Conservation (phyloP, 2,888 invertebrate species). For the Trichopoda pennipes region DNA sequence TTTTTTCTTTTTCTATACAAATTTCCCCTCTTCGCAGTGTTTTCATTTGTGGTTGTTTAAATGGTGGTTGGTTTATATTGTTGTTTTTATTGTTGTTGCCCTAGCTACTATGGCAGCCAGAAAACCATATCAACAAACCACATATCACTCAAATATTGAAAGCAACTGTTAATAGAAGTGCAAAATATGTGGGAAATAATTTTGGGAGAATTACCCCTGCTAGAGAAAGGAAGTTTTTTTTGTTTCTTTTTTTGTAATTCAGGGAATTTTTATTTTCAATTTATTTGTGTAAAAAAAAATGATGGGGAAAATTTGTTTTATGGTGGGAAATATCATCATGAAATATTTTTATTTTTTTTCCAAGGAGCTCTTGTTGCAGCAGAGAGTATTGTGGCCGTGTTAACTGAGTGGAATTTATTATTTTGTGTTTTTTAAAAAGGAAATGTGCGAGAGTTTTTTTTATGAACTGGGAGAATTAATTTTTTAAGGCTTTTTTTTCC, state of each 20-base stretch:
- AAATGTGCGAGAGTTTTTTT: conserved; percentile 33
- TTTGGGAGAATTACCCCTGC: conserved; percentile 56
- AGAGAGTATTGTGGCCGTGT: conserved; percentile 19
- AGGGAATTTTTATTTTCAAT: conserved; percentile 44
- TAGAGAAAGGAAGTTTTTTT: conserved; percentile 6
- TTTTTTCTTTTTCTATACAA: conserved; percentile 29
- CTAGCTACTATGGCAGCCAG: conserved; percentile 70
- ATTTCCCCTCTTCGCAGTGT: conserved; percentile 58
- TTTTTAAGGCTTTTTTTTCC: conserved; percentile 28
- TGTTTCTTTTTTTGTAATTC: background rate
- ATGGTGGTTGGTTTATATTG: conserved; percentile 69
- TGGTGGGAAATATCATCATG: conserved; percentile 13
- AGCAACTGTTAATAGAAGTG: conserved; percentile 37
- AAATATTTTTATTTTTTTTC: conserved; percentile 16
- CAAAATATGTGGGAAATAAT: conserved; percentile 28
- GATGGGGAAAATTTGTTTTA: background rate
- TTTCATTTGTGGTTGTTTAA: conserved; percentile 67
- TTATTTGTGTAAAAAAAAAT: background rate
- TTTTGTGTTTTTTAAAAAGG: background rate
- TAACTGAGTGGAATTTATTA: conserved; percentile 31
- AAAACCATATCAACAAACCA: conserved; percentile 77
- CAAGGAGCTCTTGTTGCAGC: conserved; percentile 5
- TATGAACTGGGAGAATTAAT: conserved; percentile 22
- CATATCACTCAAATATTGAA: conserved; percentile 75
- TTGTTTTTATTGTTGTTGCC: conserved; percentile 66